Evolutionary conservation across 2,888 invertebrate genomes (phyloP).

Genomic region (Aphelenchoides bicaudatus): DNA sequence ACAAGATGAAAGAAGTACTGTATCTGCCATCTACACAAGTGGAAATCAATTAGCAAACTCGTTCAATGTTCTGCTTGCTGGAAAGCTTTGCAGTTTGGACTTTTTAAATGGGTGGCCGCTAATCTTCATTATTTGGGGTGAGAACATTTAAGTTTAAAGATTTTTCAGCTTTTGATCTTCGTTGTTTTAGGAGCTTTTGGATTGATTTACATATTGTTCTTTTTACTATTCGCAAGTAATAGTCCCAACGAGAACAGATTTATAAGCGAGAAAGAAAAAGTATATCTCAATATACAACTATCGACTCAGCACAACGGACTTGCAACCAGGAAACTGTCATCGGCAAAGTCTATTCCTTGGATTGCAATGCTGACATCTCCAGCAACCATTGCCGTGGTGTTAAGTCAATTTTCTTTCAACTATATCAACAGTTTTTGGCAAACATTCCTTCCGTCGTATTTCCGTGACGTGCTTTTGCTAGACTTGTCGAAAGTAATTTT

Average conservation of each 20-base stretch:
- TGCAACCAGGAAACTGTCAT: neutral
- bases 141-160: neutral
- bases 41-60: conserved; percentile 43
- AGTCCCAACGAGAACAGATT: conserved; percentile 33
- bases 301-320: conserved; percentile 5
- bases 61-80: conserved; percentile 27
- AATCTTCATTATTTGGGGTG: conserved; percentile 40
- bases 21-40: conserved; percentile 47
- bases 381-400: neutral
- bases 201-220: conserved; percentile 18
- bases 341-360: conserved; percentile 3
- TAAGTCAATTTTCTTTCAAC: conserved; percentile 3
- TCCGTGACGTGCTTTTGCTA: conserved; percentile 41
- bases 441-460: conserved; percentile 46
- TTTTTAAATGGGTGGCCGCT: conserved; percentile 42
- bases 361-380: neutral
- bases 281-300: conserved; percentile 25
- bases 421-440: conserved; percentile 7
- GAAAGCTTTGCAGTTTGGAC: conserved; percentile 34
- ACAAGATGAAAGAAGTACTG: conserved; percentile 40
- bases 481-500: conserved; percentile 20
- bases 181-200: neutral
- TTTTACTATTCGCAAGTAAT: conserved; percentile 30
- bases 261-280: conserved; percentile 34
- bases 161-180: neutral